Base-by-base conservation (phyloP, 1,140 invertebrate genomes). In the Euschistus heros region DNA sequence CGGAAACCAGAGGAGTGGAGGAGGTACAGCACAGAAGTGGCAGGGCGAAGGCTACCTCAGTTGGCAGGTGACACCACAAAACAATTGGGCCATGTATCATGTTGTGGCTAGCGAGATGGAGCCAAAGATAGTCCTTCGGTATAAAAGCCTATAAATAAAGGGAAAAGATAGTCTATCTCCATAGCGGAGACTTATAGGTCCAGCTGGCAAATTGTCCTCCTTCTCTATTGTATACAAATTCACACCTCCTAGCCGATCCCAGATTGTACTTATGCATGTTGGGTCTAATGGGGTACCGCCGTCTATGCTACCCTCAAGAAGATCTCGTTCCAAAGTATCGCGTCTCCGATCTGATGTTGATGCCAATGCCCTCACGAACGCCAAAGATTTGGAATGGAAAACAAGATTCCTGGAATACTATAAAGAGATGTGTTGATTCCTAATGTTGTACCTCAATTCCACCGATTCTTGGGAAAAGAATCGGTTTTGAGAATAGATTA, bases 61-160 rank as follows among this genome's bases (percentile, higher is more conserved):
- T 13, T 50, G 47, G 22, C 47, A 50, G n/a, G n/a, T 50, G 47
- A 37, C 47, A 50, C 47, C 5, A 20, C n/a, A 14, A 10, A 50
- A 50, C 47, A 50, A 50, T 50, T 50, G 47, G 47, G 47, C n/a
- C 47, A 50, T 50, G 47, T 50, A 50, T 50, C 47, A 50, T 50
- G 33, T 37, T 37, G 33, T 37, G 5, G 47, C 10, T 8, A 18
- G n/a, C 22, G n/a, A 18, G 47, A 50, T 50, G n/a, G n/a, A 20
- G n/a, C 47, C 47, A 22, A 18, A 50, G 47, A 50, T 50, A 50
- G 47, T 14, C 47, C n/a, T 17, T 20, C 6, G 2, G 22, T 50
- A 50, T 50, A 50, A 50, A 50, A 2, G 47, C n/a, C 47, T 20
- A 50, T 50, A 50, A 50, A 50, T 50, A 50, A 37, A 50, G 47